Base-by-base conservation (phyloP, 2,888 invertebrate genomes). In the Chrysotoxum bicinctum region DNA sequence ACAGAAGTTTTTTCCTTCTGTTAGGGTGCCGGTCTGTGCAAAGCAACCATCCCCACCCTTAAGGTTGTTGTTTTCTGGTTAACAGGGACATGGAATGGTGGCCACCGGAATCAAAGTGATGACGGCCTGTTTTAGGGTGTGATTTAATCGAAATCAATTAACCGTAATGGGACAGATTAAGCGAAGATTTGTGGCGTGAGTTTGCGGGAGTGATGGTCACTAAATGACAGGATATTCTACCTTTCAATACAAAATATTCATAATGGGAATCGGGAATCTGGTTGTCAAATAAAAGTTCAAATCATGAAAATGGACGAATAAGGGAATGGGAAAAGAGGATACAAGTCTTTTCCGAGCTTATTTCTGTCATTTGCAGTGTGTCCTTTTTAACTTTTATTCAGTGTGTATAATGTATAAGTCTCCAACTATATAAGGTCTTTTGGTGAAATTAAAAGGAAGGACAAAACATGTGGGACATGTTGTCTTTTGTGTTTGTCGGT, bases 91-190 rank as follows among this genome's bases (percentile, higher is more conserved):
- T 50, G 43, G 69, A 62, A 30, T 3, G 62, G 43, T 60, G 40
- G 60, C 75, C 60, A 70, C 70, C 21, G 54, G 58, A 77, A 86
- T 86, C 81, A 74, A 77, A 77, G 81, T 78, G 86, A 86, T 86
- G 86, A 86, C 81, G 81, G 73, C 82, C 70, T 64, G 82, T 82
- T 82, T 86, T 80, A 74, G 77, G 89, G 90, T 88, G 89, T 90
- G 91, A 90, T 90, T 91, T 91, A 91, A 91, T 91, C 91, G 91
- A 91, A 91, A 91, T 91, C 91, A 91, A 91, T 91, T 91, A 91
- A 90, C 90, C 89, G 88, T 91, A 91, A 91, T 90, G 91, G 90
- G 91, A 88, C 89, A 90, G 90, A 91, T 91, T 91, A 91, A 90
- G 89, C 87, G 86, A 82, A 88, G 88, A 89, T 89, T 89, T 88